These are phyloP conservation scores for Hippocampus abdominalis DNA, from an alignment of 2,113 vertebrate species.

Conservation along the genomic window DNA sequence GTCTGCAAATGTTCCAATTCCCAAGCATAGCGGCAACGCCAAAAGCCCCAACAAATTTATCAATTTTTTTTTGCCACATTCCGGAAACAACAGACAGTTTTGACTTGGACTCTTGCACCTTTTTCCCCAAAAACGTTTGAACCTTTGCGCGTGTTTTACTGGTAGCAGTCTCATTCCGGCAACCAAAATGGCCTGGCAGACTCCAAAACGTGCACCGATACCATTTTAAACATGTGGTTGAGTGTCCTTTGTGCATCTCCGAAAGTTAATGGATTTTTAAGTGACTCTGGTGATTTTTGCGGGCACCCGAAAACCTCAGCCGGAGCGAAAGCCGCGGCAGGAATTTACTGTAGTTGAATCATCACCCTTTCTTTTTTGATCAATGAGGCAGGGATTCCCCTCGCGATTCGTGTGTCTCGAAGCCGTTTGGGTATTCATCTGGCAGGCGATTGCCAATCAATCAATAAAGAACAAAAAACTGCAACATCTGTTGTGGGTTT, in stretches of 20 bases:
- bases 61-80: background rate
- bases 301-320: slow-evolving; percentile 35
- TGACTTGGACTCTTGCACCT: background rate
- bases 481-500: slow-evolving; percentile 86
- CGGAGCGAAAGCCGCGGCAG: slow-evolving; percentile 24
- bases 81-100: background rate
- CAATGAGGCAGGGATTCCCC: slow-evolving; percentile 61
- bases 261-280: slow-evolving; percentile 48
- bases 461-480: slow-evolving; percentile 87
- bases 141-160: slow-evolving; percentile 10
- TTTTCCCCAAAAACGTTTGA: background rate
- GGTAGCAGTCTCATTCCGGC: background rate
- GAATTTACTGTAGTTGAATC: slow-evolving; percentile 22
- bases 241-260: slow-evolving; percentile 34
- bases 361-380: slow-evolving; percentile 23
- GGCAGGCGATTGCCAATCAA: slow-evolving; percentile 66
- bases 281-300: slow-evolving; percentile 37
- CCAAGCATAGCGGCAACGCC: slow-evolving; percentile 12
- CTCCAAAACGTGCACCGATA: slow-evolving; percentile 31
- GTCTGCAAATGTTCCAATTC: slow-evolving; percentile 4
- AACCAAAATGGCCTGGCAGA: slow-evolving; percentile 3
- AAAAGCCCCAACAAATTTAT: too few species aligned
- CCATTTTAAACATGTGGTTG: slow-evolving; percentile 35
- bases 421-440: slow-evolving; percentile 41
- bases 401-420: slow-evolving; percentile 74